phyloP scores from a whole-genome alignment of 2,113 vertebrate species.

The Cathartes aura region DNA sequence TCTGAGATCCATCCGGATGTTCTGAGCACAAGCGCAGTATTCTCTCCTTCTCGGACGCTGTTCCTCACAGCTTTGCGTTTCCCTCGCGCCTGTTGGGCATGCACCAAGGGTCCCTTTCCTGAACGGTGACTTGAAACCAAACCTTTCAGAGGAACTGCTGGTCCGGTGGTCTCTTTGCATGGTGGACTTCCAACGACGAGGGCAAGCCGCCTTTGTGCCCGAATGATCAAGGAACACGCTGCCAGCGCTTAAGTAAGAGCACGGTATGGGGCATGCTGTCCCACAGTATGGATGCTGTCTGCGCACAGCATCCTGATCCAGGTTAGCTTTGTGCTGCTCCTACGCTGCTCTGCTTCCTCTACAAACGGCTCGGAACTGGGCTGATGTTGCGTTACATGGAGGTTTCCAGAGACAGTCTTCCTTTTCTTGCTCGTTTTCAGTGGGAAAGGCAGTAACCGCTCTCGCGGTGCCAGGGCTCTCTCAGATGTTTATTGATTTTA shows the following conservation, averaged over 20 bases:
- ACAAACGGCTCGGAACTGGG: background rate
- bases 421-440: fast-evolving
- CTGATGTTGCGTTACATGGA: fast-evolving
- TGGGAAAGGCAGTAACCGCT: background rate
- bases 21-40: fast-evolving
- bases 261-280: background rate
- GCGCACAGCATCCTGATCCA: background rate
- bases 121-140: background rate
- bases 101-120: background rate
- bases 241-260: background rate
- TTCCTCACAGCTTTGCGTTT: background rate
- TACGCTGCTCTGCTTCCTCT: background rate
- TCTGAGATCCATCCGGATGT: background rate
- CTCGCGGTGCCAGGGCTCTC: fast-evolving
- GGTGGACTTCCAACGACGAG: fast-evolving
- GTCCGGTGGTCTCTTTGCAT: background rate
- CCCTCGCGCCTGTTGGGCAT: background rate
- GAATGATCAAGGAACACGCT: fast-evolving
- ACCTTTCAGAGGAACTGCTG: background rate
- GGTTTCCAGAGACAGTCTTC: background rate
- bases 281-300: too few relatives aligned
- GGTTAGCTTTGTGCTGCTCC: background rate
- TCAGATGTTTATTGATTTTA: background rate
- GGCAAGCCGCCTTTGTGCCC: background rate
- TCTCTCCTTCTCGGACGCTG: background rate